Base-by-base conservation (phyloP, 1,140 invertebrate species). In the Ips nitidus region DNA sequence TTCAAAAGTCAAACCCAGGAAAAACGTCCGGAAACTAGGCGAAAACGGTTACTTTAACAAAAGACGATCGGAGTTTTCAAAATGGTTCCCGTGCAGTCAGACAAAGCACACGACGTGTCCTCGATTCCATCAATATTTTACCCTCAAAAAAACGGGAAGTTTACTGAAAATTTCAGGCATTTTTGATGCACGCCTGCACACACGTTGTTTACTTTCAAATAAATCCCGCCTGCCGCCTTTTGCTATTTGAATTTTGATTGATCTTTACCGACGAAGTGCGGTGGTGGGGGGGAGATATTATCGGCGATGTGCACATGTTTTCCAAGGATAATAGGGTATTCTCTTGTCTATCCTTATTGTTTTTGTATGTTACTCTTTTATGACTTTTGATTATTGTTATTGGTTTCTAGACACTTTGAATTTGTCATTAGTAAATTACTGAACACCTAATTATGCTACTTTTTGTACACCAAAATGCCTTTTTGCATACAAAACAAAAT, bases 61-160 rank as follows among this genome's bases (percentile, higher is more conserved):
- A 70, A 70, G 68, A 70, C 61, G 47, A 47, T 64, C 59, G 60
- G 50, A 41, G 68, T 73, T 78, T 78, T 85, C 84, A 85, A 86
- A 86, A 86, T 86, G 84, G 85, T 85, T 84, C 81, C 84, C 84
- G 83, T 71, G 78, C 84, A 78, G 77, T 78, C 76, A 79, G 78
- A 80, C 77, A 80, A 80, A 80, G 77, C 77, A 65, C 53, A 69
- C 61, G 63, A 69, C 71, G 73, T 75, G 69, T 71, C 41, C 69
- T 50, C 41, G 50, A 64, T 71, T 67, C 69, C 57, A 62, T 43
- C 57, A 36, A 53, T 36, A 53, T 52, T 74, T 72, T 66, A 36
- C 47, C 59, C 40, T 61, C 64, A 42, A 60, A 43, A 22, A 22
- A 8, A 41, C 40, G 38, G n/a, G 62, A 68, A 55, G 66, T 69